Conservation (phyloP, 2,797 vertebrate genomes). For the Leontocebus nigricollis region DNA sequence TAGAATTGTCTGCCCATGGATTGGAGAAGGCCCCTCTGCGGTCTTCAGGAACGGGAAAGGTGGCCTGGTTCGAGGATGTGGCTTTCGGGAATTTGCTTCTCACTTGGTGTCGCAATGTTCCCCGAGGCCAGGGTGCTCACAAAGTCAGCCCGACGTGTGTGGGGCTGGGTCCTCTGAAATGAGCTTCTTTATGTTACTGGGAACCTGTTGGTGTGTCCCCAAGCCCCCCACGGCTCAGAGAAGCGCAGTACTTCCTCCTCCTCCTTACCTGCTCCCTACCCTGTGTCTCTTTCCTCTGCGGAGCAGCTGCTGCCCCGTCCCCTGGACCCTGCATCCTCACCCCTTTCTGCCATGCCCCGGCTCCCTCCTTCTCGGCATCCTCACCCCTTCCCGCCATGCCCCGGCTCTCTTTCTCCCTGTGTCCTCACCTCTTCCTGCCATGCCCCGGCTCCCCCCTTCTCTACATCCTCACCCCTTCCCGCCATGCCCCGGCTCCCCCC, state of each 20-base stretch:
- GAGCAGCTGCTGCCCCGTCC: neutral
- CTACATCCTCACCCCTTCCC: rapidly evolving
- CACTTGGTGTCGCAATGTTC: neutral
- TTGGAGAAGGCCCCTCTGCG: neutral
- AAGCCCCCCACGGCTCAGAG: neutral
- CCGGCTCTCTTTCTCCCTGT: rapidly evolving
- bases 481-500: too few species aligned
- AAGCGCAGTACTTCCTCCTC: neutral
- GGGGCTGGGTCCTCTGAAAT: neutral
- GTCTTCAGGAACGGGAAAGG: neutral
- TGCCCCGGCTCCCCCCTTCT: too few species aligned
- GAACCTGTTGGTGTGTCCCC: neutral
- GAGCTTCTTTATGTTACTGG: neutral
- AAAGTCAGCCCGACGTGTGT: rapidly evolving
- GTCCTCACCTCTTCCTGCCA: too few species aligned
- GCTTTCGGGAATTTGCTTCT: neutral
- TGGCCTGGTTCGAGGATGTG: neutral
- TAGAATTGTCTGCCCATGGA: too few species aligned
- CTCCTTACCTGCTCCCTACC: neutral
- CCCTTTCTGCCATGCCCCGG: neutral
- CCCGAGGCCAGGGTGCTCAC: neutral
- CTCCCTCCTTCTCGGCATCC: too few species aligned
- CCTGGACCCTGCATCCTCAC: too few species aligned
- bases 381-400: too few species aligned
- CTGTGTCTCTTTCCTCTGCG: too few species aligned